Evolutionary conservation across 2,888 invertebrate species (phyloP).

Genomic region (Troglohyphantes excavatus): DNA sequence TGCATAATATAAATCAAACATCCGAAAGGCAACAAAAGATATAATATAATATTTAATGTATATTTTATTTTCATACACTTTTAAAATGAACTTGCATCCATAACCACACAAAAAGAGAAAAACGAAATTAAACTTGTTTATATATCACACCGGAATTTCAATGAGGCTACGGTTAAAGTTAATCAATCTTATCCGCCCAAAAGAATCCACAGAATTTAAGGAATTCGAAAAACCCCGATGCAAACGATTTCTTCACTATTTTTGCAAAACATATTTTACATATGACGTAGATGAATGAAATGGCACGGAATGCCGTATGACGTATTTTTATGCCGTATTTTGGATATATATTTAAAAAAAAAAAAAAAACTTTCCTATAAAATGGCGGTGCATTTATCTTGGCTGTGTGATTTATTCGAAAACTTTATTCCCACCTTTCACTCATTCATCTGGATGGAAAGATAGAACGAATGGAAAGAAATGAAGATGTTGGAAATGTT

Average conservation of each 20-base stretch:
- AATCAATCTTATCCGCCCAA: constrained; percentile 49
- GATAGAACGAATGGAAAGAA: constrained; percentile 11
- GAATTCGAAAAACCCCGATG: constrained; percentile 8
- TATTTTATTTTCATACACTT: neutral
- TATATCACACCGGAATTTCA: constrained; percentile 18
- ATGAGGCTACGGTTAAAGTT: constrained; percentile 35
- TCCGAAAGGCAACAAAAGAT: no score
- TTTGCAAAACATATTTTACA: constrained; percentile 62
- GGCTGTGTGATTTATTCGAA: constrained; percentile 63
- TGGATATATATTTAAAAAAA: no score
- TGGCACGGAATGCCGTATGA: constrained; percentile 13
- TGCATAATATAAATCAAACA: no score
- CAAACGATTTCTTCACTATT: constrained; percentile 41
- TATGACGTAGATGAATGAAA: constrained; percentile 64
- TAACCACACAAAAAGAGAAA: neutral
- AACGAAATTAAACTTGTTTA: constrained; percentile 15
- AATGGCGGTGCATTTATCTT: constrained; percentile 50
- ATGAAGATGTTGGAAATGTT: constrained; percentile 10
- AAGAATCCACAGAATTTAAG: constrained; percentile 5
- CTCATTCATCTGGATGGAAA: constrained; percentile 8
- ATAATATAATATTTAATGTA: no score
- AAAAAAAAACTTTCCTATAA: constrained; percentile 41
- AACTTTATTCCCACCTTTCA: constrained; percentile 28
- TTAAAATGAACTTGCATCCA: constrained; percentile 20
- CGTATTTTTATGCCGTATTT: no score